Evolutionary conservation across 2,888 invertebrate genomes (phyloP).

Genomic region (Coelopa pilipes): DNA sequence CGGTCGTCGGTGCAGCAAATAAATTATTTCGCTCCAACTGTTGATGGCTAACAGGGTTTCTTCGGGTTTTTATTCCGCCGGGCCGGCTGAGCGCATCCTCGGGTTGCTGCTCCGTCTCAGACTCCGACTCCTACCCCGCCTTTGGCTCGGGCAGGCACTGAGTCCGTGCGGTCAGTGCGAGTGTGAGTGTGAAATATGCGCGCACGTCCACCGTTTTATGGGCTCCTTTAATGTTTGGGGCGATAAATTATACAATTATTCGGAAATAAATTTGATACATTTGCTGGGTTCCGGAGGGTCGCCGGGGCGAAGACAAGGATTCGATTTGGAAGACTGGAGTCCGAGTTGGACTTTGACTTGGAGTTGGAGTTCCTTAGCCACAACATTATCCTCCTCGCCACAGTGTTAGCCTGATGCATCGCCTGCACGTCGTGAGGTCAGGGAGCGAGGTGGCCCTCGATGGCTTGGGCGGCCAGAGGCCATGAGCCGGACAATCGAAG

Average conservation of each 20-base stretch:
- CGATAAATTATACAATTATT: conserved; percentile 39
- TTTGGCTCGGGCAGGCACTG: not conserved
- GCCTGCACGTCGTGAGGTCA: too few species aligned
- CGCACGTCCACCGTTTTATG: conserved; percentile 26
- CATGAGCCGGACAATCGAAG: too few species aligned
- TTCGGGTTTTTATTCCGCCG: not conserved
- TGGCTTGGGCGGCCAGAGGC: too few species aligned
- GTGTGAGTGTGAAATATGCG: conserved; percentile 24
- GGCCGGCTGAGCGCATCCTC: not conserved
- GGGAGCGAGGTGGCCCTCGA: too few species aligned
- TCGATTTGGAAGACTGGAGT: too few species aligned
- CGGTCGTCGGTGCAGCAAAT: too few species aligned
- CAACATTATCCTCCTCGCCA: too few species aligned
- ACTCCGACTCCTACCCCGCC: too few species aligned
- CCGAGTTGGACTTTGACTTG: too few species aligned
- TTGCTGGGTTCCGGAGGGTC: not conserved
- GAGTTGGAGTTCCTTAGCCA: too few species aligned
- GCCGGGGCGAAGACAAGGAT: not conserved
- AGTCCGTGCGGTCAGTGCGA: not conserved
- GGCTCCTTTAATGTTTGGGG: conserved; percentile 24
- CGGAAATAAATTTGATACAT: not conserved
- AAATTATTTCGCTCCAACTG: conserved; percentile 8
- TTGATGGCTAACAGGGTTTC: conserved; percentile 1
- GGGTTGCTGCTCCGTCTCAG: not conserved
- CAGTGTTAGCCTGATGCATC: too few species aligned